Base-by-base conservation (phyloP, 2,797 vertebrate genomes). In the Tragopan temminckii region DNA sequence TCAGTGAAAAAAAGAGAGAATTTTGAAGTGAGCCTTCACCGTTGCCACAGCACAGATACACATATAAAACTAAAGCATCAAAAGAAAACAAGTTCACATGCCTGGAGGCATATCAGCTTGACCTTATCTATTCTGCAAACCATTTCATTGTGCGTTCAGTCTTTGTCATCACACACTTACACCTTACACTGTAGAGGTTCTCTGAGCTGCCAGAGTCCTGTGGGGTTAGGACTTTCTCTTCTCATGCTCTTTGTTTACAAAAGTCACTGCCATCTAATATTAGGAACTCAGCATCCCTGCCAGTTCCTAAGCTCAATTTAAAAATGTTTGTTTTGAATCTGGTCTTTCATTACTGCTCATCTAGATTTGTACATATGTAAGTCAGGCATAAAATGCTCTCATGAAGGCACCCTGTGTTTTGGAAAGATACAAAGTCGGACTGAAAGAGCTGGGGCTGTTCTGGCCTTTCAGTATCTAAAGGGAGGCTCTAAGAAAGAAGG, bases 321-420 rank as follows among this genome's bases (percentile, higher is more conserved):
- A 95, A 95, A 92, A 66, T 90, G 75, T 94, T 96, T 96, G 62
- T 92, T 95, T 96, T 96, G 76, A 95, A 94, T 85, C 58, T 67
- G 29, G 27, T 69, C 88, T 96, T 94, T 92, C 58, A 63, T 76
- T 85, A 79, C 90, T 17, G 72, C 67, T 94, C 81, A 66, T 94
- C 71, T 78, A 46, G 38, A 83, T 87, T 70, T 92, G n/a, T 74
- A 70, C 48, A 69, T n/a, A 20, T 19, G 62, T 75, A 78, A 93
- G 33, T 63, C 50, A 24, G 29, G 75, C 53, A 66, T 78, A 71
- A 94, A 94, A 80, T 9, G 14, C n/a, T 68, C 42, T 85, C 10
- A 12, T 21, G 40, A 38, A 83, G 68, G 38, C 13, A 33, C 46
- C 82, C 48, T 21, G 1, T 31, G 31, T 46, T 78, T 88, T 66